phyloP scores from a whole-genome alignment of 2,888 invertebrate species.

The Tortricodes alternella region DNA sequence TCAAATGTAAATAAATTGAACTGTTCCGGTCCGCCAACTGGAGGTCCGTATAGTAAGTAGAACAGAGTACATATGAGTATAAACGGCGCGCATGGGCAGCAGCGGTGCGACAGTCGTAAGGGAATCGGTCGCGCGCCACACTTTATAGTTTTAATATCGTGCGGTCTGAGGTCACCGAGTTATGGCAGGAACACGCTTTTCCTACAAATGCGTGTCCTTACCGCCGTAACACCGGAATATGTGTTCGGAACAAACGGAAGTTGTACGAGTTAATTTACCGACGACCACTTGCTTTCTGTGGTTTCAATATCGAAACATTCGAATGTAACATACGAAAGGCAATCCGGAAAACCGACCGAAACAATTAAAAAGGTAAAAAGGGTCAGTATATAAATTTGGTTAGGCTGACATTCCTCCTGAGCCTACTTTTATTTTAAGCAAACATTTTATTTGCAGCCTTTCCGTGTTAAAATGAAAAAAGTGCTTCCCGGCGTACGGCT shows the following conservation, averaged over 20 bases:
- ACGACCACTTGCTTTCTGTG: conserved; percentile 44
- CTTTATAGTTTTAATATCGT: conserved; percentile 81
- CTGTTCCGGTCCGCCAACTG: conserved; percentile 9
- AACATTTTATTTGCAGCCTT: conserved; percentile 60
- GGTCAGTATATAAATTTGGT: conserved; percentile 20
- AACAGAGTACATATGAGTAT: conserved; percentile 50
- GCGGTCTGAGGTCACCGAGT: conserved; percentile 63
- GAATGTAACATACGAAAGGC: conserved; percentile 6
- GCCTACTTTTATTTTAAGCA: conserved; percentile 49
- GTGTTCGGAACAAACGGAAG: conserved; percentile 45
- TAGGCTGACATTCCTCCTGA: conserved; percentile 13
- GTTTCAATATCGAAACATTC: conserved; percentile 27
- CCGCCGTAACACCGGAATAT: conserved; percentile 44
- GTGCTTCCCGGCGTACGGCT: conserved; percentile 49
- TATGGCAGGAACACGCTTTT: conserved; percentile 63
- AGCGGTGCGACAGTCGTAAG: conserved; percentile 47
- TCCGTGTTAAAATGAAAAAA: conserved; percentile 58
- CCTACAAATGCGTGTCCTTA: conserved; percentile 63
- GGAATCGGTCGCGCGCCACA: conserved; percentile 65
- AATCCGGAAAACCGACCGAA: conserved; percentile 4
- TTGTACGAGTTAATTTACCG: conserved; percentile 47
- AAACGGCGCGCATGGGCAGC: conserved; percentile 49
- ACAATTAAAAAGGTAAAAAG: conserved; percentile 20
- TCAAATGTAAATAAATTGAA: neutral
- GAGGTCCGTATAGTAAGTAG: conserved; percentile 39